A percentile compares a stretch with the other conserved stretches of the same genome.
These are phyloP conservation scores for Arothron firmamentum DNA, from an alignment of 2,113 vertebrate genomes.

Conservation along the genomic window DNA sequence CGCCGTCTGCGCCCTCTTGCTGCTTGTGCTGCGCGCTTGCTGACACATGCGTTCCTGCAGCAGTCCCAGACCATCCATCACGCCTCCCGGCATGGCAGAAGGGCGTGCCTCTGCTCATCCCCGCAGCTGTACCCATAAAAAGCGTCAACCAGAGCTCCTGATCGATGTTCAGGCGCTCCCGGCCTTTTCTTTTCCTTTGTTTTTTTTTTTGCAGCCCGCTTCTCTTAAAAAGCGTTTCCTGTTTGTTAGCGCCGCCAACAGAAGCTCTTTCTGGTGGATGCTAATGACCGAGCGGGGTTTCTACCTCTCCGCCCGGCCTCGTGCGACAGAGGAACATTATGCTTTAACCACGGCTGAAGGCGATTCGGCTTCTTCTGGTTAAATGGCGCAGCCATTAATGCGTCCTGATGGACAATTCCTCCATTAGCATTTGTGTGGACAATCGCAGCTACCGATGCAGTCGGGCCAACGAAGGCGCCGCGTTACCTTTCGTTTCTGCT, in stretches of 20 bases:
- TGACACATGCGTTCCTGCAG: constrained; percentile 45
- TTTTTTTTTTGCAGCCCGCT: no score
- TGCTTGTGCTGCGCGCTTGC: constrained; percentile 16
- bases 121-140: constrained; percentile 21
- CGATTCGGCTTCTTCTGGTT: not conserved
- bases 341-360: no score
- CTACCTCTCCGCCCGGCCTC: no score
- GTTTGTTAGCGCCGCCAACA: no score
- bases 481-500: constrained; percentile 7
- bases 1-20: no score
- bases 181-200: no score
- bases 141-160: not conserved
- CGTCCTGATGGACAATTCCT: constrained; percentile 41
- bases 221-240: no score
- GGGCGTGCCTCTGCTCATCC: constrained; percentile 15
- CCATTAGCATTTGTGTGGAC: constrained; percentile 45
- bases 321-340: no score
- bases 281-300: no score
- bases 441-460: constrained; percentile 47
- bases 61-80: constrained; percentile 48
- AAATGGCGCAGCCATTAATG: not conserved
- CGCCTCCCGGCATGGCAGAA: constrained; percentile 8
- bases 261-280: no score
- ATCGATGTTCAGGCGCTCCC: no score
- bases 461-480: constrained; percentile 24